Conservation (phyloP, 1,140 invertebrate species). For the Mamestra configurata region DNA sequence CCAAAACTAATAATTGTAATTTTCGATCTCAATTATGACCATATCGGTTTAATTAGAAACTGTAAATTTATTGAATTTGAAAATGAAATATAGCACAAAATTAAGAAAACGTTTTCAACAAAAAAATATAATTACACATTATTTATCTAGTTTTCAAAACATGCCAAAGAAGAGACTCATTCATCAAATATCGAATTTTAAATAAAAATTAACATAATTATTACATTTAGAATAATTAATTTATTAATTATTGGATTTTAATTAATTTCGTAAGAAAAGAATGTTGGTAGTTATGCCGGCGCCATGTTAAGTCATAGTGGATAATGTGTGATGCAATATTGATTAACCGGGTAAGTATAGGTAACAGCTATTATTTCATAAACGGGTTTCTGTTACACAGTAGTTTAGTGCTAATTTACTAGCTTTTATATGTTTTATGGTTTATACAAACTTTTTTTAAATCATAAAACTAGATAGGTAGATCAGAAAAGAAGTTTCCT, state of each 20-base stretch:
- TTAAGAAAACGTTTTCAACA: background rate
- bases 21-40: constrained; percentile 1
- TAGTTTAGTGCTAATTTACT: background rate
- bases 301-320: constrained; percentile 14
- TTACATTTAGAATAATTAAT: constrained; percentile 36
- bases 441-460: no score
- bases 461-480: no score
- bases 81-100: background rate
- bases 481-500: no score
- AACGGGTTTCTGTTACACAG: background rate
- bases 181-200: constrained; percentile 28
- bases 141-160: constrained; percentile 2
- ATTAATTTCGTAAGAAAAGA: background rate
- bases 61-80: background rate
- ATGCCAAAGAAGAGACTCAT: background rate
- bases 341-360: background rate
- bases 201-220: constrained; percentile 31
- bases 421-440: background rate
- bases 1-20: background rate
- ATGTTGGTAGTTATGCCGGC: background rate
- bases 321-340: background rate
- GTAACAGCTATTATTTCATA: constrained; percentile 4
- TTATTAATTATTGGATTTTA: constrained; percentile 15
- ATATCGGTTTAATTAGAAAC: background rate
- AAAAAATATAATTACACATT: constrained; percentile 15